Evolutionary conservation across 1,140 invertebrate species (phyloP).

Genomic region (Ericerus pela): DNA sequence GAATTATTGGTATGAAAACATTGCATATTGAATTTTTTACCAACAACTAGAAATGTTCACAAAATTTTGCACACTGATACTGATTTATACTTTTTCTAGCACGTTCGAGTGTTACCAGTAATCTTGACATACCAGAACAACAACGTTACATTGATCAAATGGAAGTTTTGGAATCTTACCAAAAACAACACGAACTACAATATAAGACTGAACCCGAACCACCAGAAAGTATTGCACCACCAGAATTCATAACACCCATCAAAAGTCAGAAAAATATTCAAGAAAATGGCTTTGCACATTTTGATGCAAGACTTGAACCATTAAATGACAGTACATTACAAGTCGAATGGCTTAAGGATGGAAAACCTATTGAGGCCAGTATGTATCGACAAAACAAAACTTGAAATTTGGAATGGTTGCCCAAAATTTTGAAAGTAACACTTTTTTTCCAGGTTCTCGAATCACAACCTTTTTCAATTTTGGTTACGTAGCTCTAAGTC

Average conservation of each 20-base stretch:
- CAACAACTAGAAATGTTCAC: neutral
- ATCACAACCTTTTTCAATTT: slow-evolving; percentile 93
- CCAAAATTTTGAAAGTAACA: slow-evolving; percentile 13
- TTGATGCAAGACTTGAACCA: slow-evolving; percentile 87
- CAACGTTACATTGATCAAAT: slow-evolving; percentile 84
- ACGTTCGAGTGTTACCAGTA: slow-evolving; percentile 61
- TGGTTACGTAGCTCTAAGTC: slow-evolving; percentile 89
- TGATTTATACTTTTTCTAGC: slow-evolving; percentile 28
- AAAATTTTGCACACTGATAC: neutral
- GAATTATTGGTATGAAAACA: slow-evolving; percentile 43
- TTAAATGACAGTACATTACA: slow-evolving; percentile 77
- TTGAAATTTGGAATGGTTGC: slow-evolving; percentile 5
- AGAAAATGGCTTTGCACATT: slow-evolving; percentile 89
- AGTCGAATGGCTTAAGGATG: slow-evolving; percentile 94
- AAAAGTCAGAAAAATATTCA: slow-evolving; percentile 74
- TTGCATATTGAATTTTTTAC: neutral
- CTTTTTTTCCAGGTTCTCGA: slow-evolving; percentile 46
- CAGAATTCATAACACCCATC: slow-evolving; percentile 84
- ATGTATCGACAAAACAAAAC: slow-evolving; percentile 22
- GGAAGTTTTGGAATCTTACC: slow-evolving; percentile 83
- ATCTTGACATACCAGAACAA: slow-evolving; percentile 81
- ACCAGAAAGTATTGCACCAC: slow-evolving; percentile 58
- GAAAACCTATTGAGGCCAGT: slow-evolving; percentile 75
- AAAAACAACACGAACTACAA: slow-evolving; percentile 43
- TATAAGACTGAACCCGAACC: slow-evolving; percentile 59